Evolutionary conservation across 2,888 invertebrate species (phyloP), one percentile per base, ranked within the genome.

Genomic region (Eledona agricola): DNA sequence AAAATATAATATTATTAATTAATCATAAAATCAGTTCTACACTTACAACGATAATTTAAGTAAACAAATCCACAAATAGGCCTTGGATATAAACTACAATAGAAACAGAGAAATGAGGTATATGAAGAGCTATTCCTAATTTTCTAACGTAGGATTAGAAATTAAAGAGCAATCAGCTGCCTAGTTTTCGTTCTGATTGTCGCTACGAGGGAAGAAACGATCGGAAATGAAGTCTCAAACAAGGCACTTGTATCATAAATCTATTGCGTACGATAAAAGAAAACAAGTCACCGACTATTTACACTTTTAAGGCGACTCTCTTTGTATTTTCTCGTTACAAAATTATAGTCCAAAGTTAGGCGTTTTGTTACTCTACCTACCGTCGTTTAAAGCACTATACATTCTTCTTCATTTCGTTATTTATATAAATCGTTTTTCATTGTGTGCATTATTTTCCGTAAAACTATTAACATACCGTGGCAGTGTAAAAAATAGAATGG

Each of bases 61-160:
- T 46, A 46, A 46, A 46, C 46, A 46, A 43, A 43, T 43, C 32
- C 43, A 43, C 43, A 31, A 23, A 37, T 23, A 42, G 7, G 12
- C 17, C 6, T 43, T 19, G 7, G 32, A 43, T 34, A 34, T 43
- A 43, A 43, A 31, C 42, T 42, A 42, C 19, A 42, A 28, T 13
- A 34, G 26, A 45, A 32, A 32, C 13, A 60, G 45, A 55, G 51
- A 59, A 57, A 57, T 59, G 59, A 59, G 59, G 59, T 59, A 57
- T 59, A 59, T 57, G 54, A 57, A 57, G 26, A 34, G 26, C 46
- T 34, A 46, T 34, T 26, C 26, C 46, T 46, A 45, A 32, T 26
- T 22, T 31, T 43, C 23, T 13, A 32, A 46, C 34, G 25, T 46
- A 42, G 22, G 3, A 42, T 42, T 42, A 40, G 16, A 45, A 32